Percentiles rank a stretch among this genome's conserved stretches.
Evolutionary conservation across 1,140 invertebrate species (phyloP).

Genomic region (Coenobita brevimanus): DNA sequence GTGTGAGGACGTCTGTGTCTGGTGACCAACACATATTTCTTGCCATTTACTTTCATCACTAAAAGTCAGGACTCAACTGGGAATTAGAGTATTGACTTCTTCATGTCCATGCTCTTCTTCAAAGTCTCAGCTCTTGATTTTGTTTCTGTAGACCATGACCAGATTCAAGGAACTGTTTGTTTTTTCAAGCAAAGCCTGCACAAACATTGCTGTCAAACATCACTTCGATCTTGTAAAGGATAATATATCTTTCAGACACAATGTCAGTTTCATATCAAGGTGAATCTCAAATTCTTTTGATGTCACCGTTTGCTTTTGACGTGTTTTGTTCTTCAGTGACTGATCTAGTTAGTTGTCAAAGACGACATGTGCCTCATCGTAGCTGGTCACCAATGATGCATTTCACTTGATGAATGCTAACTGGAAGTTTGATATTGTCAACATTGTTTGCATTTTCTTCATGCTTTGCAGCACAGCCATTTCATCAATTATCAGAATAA

Average conservation of each 20-base stretch:
- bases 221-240: not conserved
- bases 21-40: not conserved
- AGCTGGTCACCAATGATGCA: too few relatives aligned
- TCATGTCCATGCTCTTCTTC: not conserved
- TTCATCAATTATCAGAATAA: slow-evolving; percentile 16
- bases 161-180: not conserved
- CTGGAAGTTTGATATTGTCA: not conserved
- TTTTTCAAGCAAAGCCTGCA: not conserved
- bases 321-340: not conserved
- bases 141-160: not conserved
- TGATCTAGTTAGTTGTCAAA: not conserved
- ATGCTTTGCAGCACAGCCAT: slow-evolving; percentile 26
- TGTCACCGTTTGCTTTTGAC: not conserved
- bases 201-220: not conserved
- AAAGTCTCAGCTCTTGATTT: not conserved
- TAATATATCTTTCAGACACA: not conserved
- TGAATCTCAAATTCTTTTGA: not conserved
- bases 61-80: not conserved
- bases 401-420: slow-evolving; percentile 17
- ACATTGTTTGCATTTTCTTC: slow-evolving; percentile 19
- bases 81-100: slow-evolving; percentile 5
- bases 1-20: not conserved
- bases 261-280: not conserved
- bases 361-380: not conserved
- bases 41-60: not conserved